A percentile compares a stretch with the other conserved stretches of the same genome.
Conservation (phyloP, 2,797 vertebrate species). For the Micropoecilia bifurca region DNA sequence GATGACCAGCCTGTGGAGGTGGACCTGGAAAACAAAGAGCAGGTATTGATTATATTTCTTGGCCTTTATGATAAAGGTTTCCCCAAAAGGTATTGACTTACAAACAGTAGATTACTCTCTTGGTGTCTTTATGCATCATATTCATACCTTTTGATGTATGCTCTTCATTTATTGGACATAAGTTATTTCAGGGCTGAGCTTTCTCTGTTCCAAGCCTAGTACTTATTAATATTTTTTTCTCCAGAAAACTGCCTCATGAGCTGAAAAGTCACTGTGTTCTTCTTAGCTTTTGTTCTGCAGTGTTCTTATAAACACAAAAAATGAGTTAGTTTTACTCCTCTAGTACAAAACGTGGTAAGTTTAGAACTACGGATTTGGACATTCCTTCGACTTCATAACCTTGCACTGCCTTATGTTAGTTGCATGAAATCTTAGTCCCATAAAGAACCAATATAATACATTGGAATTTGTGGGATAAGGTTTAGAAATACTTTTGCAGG, state of each 20-base stretch:
- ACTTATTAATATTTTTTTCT: background rate
- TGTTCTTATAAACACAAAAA: background rate
- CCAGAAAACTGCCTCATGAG: background rate
- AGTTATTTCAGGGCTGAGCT: background rate
- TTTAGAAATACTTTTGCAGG: background rate
- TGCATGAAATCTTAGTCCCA: background rate
- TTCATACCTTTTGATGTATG: background rate
- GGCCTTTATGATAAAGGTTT: background rate
- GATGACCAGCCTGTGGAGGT: constrained; percentile 89
- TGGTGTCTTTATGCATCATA: background rate
- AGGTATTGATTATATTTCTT: constrained; percentile 71
- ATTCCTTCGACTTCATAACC: background rate
- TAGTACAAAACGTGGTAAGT: background rate
- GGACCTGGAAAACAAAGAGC: constrained; percentile 85
- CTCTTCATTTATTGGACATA: background rate
- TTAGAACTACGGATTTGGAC: background rate
- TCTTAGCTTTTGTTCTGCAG: background rate
- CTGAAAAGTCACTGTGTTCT: background rate
- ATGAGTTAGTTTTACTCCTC: background rate
- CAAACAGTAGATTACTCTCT: background rate
- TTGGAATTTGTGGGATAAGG: background rate
- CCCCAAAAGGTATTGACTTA: background rate
- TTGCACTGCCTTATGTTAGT: background rate
- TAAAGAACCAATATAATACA: background rate
- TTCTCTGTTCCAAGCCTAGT: background rate